Percentiles rank a stretch among this genome's conserved stretches.
These are phyloP conservation scores for Agonum fuliginosum DNA, from an alignment of 2,888 invertebrate genomes.

Conservation along the genomic window DNA sequence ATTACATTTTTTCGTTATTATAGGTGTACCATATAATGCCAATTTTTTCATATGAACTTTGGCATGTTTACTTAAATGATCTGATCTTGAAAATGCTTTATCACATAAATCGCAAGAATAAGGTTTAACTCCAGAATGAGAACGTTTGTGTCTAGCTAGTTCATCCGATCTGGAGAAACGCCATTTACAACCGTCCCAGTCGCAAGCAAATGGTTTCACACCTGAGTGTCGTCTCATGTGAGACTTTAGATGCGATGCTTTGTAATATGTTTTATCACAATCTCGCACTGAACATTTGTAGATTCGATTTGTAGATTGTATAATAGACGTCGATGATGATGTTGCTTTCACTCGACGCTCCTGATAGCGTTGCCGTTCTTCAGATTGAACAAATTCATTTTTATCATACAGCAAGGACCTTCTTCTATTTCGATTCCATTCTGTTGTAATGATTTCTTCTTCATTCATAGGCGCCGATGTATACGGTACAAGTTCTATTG, in stretches of 20 bases:
- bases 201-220: conserved; percentile 77
- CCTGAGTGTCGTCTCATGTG: conserved; percentile 89
- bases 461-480: background rate
- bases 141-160: conserved; percentile 91
- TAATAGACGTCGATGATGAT: background rate
- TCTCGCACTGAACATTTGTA: conserved; percentile 78
- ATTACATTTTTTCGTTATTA: conserved; percentile 65
- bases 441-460: background rate
- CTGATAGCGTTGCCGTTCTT: conserved; percentile 58
- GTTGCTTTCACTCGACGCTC: conserved; percentile 67
- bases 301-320: conserved; percentile 39
- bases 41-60: conserved; percentile 85
- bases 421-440: conserved; percentile 63
- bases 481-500: background rate
- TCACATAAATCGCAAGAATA: conserved; percentile 92
- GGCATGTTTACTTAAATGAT: conserved; percentile 94
- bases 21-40: conserved; percentile 68
- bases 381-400: conserved; percentile 56
- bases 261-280: conserved; percentile 89
- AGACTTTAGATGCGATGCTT: conserved; percentile 92
- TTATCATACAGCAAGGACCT: conserved; percentile 69
- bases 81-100: conserved; percentile 93
- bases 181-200: conserved; percentile 87
- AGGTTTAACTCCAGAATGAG: conserved; percentile 96
- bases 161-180: conserved; percentile 96